Evolutionary conservation across 2,113 vertebrate genomes (phyloP).

Genomic region (Budorcas taxicolor): DNA sequence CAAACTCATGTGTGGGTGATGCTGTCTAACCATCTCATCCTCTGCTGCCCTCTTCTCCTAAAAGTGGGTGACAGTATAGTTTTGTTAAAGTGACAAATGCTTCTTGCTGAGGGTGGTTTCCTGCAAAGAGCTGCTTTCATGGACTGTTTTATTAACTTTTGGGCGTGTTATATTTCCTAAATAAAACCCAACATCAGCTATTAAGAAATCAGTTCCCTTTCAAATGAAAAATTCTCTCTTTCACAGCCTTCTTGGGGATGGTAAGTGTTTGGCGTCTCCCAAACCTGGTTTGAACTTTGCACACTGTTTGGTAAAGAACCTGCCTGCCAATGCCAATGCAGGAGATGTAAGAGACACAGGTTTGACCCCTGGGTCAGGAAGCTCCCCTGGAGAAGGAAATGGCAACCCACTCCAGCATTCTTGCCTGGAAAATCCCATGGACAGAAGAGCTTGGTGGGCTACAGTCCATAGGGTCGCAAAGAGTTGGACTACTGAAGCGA

Average conservation of each 20-base stretch:
- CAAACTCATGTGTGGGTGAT: neutral
- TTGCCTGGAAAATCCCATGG: neutral
- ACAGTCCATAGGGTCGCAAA: neutral
- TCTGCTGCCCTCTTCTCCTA: neutral
- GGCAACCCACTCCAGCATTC: neutral
- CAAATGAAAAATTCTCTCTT: neutral
- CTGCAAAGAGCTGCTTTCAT: neutral
- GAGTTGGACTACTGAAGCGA: fast-evolving
- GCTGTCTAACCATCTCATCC: neutral
- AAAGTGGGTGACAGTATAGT: neutral
- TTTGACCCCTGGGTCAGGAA: neutral
- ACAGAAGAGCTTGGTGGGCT: neutral
- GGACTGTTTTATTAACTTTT: neutral
- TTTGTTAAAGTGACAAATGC: neutral
- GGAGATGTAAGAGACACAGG: neutral
- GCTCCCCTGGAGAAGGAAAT: neutral
- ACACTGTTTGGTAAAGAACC: neutral
- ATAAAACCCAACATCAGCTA: neutral
- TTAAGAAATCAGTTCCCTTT: neutral
- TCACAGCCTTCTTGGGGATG: neutral
- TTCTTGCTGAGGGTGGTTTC: neutral
- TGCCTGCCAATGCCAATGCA: neutral
- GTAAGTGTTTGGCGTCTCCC: neutral
- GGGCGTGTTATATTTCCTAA: neutral
- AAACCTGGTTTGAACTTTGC: neutral